Evolutionary conservation across 2,888 invertebrate genomes (phyloP).

Genomic region (Metellina segmentata): DNA sequence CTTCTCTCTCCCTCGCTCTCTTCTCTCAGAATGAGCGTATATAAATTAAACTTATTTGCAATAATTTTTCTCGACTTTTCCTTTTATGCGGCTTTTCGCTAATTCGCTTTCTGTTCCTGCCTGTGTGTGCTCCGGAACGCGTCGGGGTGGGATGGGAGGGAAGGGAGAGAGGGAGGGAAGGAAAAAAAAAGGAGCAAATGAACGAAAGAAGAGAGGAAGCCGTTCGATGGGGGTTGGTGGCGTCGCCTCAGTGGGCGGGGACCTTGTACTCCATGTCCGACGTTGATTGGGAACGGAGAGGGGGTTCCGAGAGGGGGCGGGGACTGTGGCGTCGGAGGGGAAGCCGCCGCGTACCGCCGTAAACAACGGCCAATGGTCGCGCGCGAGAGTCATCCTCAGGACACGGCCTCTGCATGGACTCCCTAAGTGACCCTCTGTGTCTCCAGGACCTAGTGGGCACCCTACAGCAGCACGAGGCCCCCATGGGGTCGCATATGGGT

Average conservation of each 20-base stretch:
- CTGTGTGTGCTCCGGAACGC: slow-evolving; percentile 58
- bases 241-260: slow-evolving; percentile 56
- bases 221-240: slow-evolving; percentile 60
- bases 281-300: slow-evolving; percentile 56
- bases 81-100: slow-evolving; percentile 73
- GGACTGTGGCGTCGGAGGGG: slow-evolving; percentile 16
- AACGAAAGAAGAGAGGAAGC: slow-evolving; percentile 42
- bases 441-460: slow-evolving; percentile 79
- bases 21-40: slow-evolving; percentile 58
- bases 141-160: slow-evolving; percentile 43
- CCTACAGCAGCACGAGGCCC: slow-evolving; percentile 69
- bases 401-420: slow-evolving; percentile 71
- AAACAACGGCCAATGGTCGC: slow-evolving; percentile 73
- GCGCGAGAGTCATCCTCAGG: slow-evolving; percentile 30
- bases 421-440: slow-evolving; percentile 81
- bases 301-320: slow-evolving; percentile 37
- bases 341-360: slow-evolving; percentile 40
- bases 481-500: slow-evolving; percentile 64
- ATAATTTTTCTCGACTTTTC: slow-evolving; percentile 76
- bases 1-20: slow-evolving; percentile 8
- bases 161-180: slow-evolving; percentile 2
- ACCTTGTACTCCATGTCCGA: slow-evolving; percentile 30
- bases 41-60: slow-evolving; percentile 77
- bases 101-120: slow-evolving; percentile 60
- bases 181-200: slow-evolving; percentile 42